Conservation (phyloP, 2,888 invertebrate species). For the Eulithis prunata region DNA sequence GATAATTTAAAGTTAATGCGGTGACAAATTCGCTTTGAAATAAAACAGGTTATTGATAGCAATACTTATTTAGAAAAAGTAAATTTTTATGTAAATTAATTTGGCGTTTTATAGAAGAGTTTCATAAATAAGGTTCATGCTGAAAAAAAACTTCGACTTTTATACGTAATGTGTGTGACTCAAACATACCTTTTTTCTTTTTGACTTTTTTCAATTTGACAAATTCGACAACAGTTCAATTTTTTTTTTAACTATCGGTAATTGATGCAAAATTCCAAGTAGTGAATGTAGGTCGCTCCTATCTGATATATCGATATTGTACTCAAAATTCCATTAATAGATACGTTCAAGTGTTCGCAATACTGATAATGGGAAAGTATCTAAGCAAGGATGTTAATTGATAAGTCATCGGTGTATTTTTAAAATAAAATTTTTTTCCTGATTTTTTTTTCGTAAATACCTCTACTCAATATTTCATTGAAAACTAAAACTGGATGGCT, state of each 20-base stretch:
- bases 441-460: no score
- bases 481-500: no score
- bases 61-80: neutral
- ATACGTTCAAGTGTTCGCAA: constrained; percentile 34
- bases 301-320: constrained; percentile 30
- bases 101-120: no score
- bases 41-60: constrained; percentile 20
- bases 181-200: no score
- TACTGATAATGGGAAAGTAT: constrained; percentile 18
- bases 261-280: constrained; percentile 3
- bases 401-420: constrained; percentile 1
- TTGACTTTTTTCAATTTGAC: no score
- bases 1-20: constrained; percentile 29
- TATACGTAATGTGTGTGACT: no score
- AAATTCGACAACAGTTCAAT: no score
- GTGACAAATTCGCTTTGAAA: constrained; percentile 18
- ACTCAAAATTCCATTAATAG: constrained; percentile 40
- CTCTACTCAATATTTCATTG: no score
- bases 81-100: no score
- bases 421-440: neutral
- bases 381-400: neutral
- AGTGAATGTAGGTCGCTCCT: constrained; percentile 27
- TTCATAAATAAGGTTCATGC: no score
- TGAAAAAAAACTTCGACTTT: no score
- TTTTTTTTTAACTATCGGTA: neutral